Evolutionary conservation across 1,140 invertebrate genomes (phyloP).

Genomic region (Melipona quadrifasciata): DNA sequence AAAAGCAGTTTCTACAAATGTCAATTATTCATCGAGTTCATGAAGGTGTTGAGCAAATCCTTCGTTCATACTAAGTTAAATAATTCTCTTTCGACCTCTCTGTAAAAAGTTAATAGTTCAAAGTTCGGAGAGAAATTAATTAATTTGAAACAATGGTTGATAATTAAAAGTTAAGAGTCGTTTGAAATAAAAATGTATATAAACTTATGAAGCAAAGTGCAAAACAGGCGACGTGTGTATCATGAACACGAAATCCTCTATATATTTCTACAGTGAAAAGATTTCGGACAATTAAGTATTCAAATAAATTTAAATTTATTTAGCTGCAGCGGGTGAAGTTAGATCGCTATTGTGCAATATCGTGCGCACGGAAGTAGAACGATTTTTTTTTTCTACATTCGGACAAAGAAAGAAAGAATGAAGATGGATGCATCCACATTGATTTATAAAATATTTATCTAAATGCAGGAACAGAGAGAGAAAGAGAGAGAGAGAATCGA

Average conservation of each 20-base stretch:
- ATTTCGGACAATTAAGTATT: constrained; percentile 3
- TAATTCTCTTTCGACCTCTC: too few species aligned
- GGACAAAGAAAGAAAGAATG: constrained; percentile 18
- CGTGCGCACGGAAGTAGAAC: not conserved
- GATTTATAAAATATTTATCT: constrained; percentile 12
- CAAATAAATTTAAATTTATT: constrained; percentile 13
- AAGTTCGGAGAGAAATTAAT: too few species aligned
- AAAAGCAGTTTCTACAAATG: too few species aligned
- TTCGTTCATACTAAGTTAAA: too few species aligned
- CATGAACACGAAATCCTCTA: not conserved
- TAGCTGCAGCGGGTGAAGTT: not conserved
- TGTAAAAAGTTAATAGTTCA: too few species aligned
- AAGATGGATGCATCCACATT: constrained; percentile 50
- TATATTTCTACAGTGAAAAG: not conserved
- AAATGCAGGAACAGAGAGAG: not conserved
- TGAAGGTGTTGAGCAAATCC: too few species aligned
- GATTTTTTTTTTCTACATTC: constrained; percentile 23
- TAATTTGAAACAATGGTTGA: too few species aligned
- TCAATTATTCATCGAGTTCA: too few species aligned
- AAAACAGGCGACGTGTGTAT: not conserved
- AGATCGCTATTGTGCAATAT: not conserved
- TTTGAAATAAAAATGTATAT: not conserved
- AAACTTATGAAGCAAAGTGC: not conserved
- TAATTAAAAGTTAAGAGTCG: too few species aligned
- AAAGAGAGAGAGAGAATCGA: not conserved